These are phyloP conservation scores for Phylloscopus trochilus DNA, from an alignment of 2,113 vertebrate genomes.

Conservation along the genomic window DNA sequence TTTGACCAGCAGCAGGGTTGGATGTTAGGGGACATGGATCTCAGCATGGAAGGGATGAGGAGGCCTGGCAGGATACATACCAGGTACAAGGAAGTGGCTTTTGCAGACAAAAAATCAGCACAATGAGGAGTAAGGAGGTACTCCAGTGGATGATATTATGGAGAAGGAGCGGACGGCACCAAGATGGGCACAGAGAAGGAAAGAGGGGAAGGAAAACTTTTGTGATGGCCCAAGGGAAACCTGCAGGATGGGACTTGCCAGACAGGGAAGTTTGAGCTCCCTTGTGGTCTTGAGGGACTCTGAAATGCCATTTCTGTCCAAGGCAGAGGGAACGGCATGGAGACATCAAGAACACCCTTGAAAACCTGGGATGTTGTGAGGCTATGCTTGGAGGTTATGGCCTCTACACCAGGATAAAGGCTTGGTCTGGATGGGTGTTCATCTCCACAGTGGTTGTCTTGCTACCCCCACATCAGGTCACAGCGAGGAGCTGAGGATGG, in stretches of 20 bases:
- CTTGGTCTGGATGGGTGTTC: not conserved
- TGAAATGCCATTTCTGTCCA: not conserved
- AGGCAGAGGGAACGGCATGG: not conserved
- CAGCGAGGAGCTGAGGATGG: not conserved
- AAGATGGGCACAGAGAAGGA: not conserved
- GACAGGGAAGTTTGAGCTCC: not conserved
- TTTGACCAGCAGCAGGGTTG: not conserved
- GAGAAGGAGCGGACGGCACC: not conserved
- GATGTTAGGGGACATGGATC: not conserved
- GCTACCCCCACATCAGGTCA: not conserved
- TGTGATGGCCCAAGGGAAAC: not conserved
- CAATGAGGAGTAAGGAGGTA: not conserved
- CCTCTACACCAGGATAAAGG: not conserved
- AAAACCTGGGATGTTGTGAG: not conserved
- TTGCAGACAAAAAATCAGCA: not conserved
- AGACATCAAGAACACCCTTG: not conserved
- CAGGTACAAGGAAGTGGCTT: not conserved
- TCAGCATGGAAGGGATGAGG: not conserved
- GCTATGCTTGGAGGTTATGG: fast-evolving
- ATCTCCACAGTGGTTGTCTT: not conserved
- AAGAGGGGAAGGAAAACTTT: not conserved
- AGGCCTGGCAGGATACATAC: not conserved
- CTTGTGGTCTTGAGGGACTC: not conserved
- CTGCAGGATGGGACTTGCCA: not conserved
- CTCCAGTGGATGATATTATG: not conserved